Percentiles rank a stretch among this genome's conserved stretches.
Evolutionary conservation across 2,888 invertebrate species (phyloP).

Genomic region (Iselma pallidipennis): DNA sequence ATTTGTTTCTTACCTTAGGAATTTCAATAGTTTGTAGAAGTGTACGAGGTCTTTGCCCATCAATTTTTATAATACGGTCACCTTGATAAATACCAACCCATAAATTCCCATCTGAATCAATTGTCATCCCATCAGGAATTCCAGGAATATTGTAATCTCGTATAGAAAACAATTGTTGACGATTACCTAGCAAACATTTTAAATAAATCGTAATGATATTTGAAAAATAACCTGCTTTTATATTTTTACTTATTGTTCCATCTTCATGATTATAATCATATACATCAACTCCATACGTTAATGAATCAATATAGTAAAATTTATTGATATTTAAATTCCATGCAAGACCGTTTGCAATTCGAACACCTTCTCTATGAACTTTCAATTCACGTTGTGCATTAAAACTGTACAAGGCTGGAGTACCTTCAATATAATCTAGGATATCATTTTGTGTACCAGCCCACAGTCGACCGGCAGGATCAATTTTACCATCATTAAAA

Average conservation of each 20-base stretch:
- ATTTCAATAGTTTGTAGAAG: conserved; percentile 62
- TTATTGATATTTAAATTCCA: conserved; percentile 70
- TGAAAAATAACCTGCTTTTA: neutral
- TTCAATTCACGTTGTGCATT: conserved; percentile 20
- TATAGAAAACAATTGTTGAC: conserved; percentile 61
- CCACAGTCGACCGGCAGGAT: conserved; percentile 70
- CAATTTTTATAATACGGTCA: conserved; percentile 59
- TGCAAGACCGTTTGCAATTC: conserved; percentile 65
- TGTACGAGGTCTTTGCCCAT: conserved; percentile 57
- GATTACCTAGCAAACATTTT: conserved; percentile 56
- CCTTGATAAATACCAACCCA: conserved; percentile 76
- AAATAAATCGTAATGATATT: neutral
- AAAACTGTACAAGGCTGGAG: conserved; percentile 15
- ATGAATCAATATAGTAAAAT: conserved; percentile 76
- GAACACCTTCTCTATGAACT: conserved; percentile 21
- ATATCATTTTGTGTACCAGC: conserved; percentile 58
- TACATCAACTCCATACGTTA: conserved; percentile 63
- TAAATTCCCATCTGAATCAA: conserved; percentile 72
- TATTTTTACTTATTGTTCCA: conserved; percentile 51
- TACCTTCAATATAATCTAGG: neutral
- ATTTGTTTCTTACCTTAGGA: too few species aligned
- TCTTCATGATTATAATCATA: conserved; percentile 66
- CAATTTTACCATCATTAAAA: conserved; percentile 78
- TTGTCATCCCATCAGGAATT: conserved; percentile 74
- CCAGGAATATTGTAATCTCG: conserved; percentile 45